A percentile compares a stretch with the other conserved stretches of the same genome.
phyloP scores from a whole-genome alignment of 2,888 invertebrate genomes.

The Ochropacha duplaris region DNA sequence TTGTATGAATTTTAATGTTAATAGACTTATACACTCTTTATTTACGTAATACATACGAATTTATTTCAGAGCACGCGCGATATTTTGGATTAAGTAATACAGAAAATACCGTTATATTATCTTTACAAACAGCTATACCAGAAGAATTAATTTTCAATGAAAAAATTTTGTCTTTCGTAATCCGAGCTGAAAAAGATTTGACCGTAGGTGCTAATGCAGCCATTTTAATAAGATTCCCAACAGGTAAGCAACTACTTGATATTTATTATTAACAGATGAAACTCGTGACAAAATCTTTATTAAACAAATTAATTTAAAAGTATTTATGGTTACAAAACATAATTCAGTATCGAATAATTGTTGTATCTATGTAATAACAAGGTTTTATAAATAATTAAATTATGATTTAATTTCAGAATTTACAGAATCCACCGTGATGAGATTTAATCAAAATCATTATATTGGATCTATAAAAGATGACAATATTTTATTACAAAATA shows the following conservation, averaged over 20 bases:
- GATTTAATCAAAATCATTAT: conserved; percentile 54
- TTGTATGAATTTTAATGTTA: conserved; percentile 5
- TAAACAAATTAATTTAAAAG: too few relatives aligned
- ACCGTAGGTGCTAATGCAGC: conserved; percentile 56
- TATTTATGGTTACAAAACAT: too few relatives aligned
- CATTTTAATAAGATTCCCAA: conserved; percentile 45
- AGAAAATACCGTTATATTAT: conserved; percentile 36
- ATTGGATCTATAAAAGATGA: conserved; percentile 41
- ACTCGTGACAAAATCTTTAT: too few relatives aligned
- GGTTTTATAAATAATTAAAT: not conserved
- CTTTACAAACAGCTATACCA: conserved; percentile 43
- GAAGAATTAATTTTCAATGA: conserved; percentile 56
- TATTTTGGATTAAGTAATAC: conserved; percentile 42
- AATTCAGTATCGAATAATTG: too few relatives aligned
- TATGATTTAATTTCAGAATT: conserved; percentile 48
- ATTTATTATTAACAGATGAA: conserved; percentile 4
- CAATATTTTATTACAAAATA: conserved; percentile 34
- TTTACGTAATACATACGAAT: not conserved
- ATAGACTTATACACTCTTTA: too few relatives aligned
- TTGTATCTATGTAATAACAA: too few relatives aligned
- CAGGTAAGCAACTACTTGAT: conserved; percentile 34
- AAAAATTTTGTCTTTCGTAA: conserved; percentile 56
- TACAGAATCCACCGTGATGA: conserved; percentile 46
- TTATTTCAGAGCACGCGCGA: conserved; percentile 50
- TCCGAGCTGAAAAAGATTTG: conserved; percentile 52